Evolutionary conservation across 2,797 vertebrate genomes (phyloP), one percentile per base, ranked within the genome.

Genomic region (Pipistrellus pygmaeus): DNA sequence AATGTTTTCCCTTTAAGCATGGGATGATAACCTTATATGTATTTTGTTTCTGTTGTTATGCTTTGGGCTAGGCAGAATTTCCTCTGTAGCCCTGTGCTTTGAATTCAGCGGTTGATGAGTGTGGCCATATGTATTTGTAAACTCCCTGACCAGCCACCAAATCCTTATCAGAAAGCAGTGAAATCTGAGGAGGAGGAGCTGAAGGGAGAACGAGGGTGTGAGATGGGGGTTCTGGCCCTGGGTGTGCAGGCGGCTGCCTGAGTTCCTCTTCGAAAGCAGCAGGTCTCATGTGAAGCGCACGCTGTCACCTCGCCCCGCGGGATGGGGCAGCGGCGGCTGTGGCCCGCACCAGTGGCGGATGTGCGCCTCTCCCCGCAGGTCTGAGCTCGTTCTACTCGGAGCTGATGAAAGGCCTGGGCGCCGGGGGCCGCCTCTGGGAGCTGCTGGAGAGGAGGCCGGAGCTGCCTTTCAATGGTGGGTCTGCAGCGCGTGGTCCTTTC

Each of bases 331-430:
- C 46, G 35, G 3, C 15, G 32, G 51, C 55, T 30, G 25, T 62
- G 57, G 60, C 60, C 55, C 5, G 27, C 27, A 3, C 23, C 1
- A 0, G 57, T 81, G 69, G n/a, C 9, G 6, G 20, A 38, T 5
- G 17, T 38, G 77, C 82, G 82, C 84, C 95, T 91, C 14, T 96
- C 66, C 55, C 55, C 89, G 51, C 96, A 99, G 99, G 99, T 92
- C 96, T 99, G 88, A 99, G 99, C 97, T 99, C 99, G 2, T 99
- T 99, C 98, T 99, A 99, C 98, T 99, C 99, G 0, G 99, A 99
- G 97, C 97, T 99, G 94, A 99, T 99, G 99, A 99, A 99, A 96
- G 99, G 99, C 32, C 98, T 99, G 84, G 99, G 99, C 83, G 99
- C 99, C 0, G 99, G 99, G 89, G 88, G 98, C 57, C 98, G 99